phyloP scores from a whole-genome alignment of 2,797 vertebrate genomes.

The Pangasius djambal region DNA sequence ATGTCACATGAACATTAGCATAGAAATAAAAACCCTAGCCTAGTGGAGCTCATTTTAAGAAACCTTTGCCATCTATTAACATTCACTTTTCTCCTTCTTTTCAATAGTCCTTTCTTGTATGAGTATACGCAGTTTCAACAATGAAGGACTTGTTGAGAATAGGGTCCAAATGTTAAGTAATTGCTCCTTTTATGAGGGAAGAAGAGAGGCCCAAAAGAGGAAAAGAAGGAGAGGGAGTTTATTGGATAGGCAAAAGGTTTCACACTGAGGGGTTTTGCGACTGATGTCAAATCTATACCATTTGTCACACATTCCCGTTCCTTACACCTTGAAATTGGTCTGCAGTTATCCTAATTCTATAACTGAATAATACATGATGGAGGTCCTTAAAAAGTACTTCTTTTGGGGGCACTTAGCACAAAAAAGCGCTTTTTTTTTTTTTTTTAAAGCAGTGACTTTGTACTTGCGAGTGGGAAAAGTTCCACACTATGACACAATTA shows the following conservation, averaged over 20 bases:
- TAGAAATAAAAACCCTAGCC: slow-evolving; percentile 69
- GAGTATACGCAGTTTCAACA: slow-evolving; percentile 38
- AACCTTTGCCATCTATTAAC: slow-evolving; percentile 70
- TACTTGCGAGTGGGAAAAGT: not conserved
- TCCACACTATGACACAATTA: slow-evolving; percentile 33
- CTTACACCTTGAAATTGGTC: slow-evolving; percentile 13
- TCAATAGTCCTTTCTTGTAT: slow-evolving; percentile 37
- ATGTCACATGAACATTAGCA: slow-evolving; percentile 68
- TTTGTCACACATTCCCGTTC: slow-evolving; percentile 11
- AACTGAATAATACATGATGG: slow-evolving; percentile 34
- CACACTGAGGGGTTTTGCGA: not conserved
- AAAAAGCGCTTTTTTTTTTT: slow-evolving; percentile 3
- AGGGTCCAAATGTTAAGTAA: slow-evolving; percentile 47
- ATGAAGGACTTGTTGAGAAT: slow-evolving; percentile 41
- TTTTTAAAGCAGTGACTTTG: slow-evolving; percentile 17
- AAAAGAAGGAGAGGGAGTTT: not conserved
- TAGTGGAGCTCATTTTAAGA: slow-evolving; percentile 63
- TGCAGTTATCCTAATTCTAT: slow-evolving; percentile 17
- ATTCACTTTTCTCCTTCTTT: slow-evolving; percentile 58
- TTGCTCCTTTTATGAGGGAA: slow-evolving; percentile 34
- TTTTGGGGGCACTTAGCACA: slow-evolving; percentile 8
- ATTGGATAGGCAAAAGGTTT: slow-evolving; percentile 18
- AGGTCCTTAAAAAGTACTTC: slow-evolving; percentile 14
- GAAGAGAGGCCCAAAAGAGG: not conserved
- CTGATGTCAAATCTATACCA: slow-evolving; percentile 23